phyloP scores from a whole-genome alignment of 2,797 vertebrate species.

The Poliocrania exsul region DNA sequence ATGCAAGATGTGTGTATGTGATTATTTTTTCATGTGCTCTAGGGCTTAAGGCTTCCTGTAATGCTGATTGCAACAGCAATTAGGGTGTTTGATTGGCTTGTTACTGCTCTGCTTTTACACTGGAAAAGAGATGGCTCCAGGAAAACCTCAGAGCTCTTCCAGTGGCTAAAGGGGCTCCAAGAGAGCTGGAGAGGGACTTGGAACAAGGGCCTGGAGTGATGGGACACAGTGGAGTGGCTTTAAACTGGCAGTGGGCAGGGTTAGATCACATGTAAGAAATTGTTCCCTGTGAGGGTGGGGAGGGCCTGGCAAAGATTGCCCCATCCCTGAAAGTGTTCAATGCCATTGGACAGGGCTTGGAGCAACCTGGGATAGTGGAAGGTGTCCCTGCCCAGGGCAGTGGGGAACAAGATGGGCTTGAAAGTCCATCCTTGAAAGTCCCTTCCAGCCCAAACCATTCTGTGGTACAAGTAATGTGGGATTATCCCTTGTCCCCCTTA shows the following conservation, averaged over 20 bases:
- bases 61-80: accelerated
- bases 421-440: too few relatives aligned
- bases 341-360: neutral
- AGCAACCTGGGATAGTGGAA: too few relatives aligned
- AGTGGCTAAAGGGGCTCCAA: neutral
- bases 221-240: neutral
- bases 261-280: neutral
- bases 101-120: neutral
- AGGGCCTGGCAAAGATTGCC: neutral
- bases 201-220: neutral
- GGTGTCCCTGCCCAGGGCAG: neutral
- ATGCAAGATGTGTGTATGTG: neutral
- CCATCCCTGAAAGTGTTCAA: neutral
- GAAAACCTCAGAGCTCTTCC: neutral
- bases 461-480: neutral
- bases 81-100: too few relatives aligned
- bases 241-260: neutral
- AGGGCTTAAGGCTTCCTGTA: neutral
- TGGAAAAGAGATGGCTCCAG: neutral
- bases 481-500: neutral
- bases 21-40: neutral
- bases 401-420: neutral
- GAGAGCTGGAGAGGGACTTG: neutral
- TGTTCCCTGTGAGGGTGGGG: neutral
- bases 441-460: neutral